Evolutionary conservation across 2,888 invertebrate species (phyloP).

Genomic region (Dasysyrphus albostriatus): DNA sequence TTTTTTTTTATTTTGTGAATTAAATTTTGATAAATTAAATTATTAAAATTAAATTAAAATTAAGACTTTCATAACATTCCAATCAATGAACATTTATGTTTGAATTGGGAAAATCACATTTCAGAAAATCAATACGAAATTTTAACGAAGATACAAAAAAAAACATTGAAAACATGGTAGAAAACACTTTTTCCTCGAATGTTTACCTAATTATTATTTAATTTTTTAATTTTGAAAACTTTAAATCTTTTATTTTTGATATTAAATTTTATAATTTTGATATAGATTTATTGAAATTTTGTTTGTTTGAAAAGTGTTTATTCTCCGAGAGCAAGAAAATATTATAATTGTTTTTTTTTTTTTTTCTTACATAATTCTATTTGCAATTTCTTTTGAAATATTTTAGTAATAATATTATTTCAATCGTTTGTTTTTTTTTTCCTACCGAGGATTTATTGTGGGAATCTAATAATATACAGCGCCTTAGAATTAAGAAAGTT

Average conservation of each 20-base stretch:
- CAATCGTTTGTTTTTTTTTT: slow-evolving; percentile 27
- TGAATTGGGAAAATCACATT: slow-evolving; percentile 63
- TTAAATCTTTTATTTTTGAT: neutral
- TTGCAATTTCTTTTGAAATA: slow-evolving; percentile 16
- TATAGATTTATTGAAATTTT: slow-evolving; percentile 1
- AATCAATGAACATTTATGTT: slow-evolving; percentile 2
- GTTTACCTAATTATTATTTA: slow-evolving; percentile 37
- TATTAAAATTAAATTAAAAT: neutral
- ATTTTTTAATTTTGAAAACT: slow-evolving; percentile 23
- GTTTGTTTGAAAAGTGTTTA: slow-evolving; percentile 52
- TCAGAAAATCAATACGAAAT: slow-evolving; percentile 18
- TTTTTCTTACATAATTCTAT: slow-evolving; percentile 40
- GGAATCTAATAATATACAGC: slow-evolving; percentile 70
- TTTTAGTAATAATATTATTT: slow-evolving; percentile 14
- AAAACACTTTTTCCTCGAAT: slow-evolving; percentile 55
- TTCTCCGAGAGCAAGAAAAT: slow-evolving; percentile 58
- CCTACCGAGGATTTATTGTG: slow-evolving; percentile 70
- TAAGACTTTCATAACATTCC: neutral
- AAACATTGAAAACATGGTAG: slow-evolving; percentile 51
- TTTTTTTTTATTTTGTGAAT: slow-evolving; percentile 22
- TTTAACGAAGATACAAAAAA: slow-evolving; percentile 25
- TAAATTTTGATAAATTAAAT: neutral
- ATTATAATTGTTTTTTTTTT: no score
- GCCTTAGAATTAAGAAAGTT: slow-evolving; percentile 59
- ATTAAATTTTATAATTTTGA: slow-evolving; percentile 29